Conservation (phyloP, 2,113 vertebrate genomes). For the Ptyas mucosa region DNA sequence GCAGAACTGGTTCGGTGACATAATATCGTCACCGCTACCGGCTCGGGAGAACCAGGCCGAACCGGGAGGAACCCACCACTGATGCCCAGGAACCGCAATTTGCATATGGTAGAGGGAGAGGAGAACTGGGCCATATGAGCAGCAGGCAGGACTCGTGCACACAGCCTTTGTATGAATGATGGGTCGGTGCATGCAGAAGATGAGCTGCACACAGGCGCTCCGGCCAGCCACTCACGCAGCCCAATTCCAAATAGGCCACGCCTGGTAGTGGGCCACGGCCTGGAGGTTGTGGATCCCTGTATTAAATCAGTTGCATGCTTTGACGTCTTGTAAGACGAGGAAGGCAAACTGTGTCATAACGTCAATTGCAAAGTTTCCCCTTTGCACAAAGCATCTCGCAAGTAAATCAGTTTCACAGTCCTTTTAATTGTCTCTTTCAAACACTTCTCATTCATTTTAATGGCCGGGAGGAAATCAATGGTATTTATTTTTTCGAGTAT, state of each 20-base stretch:
- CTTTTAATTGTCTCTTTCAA: background rate
- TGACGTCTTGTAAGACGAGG: conserved; percentile 15
- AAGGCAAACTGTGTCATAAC: conserved; percentile 23
- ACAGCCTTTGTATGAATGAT: too few species aligned
- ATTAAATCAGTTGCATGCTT: background rate
- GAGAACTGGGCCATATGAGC: too few species aligned
- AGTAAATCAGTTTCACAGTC: conserved; percentile 7
- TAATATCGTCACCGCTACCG: too few species aligned
- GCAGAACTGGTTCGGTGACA: too few species aligned
- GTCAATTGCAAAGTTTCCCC: conserved; percentile 6
- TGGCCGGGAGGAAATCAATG: conserved; percentile 41
- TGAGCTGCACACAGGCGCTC: too few species aligned
- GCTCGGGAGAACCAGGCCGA: too few species aligned
- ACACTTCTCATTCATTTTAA: conserved; percentile 44
- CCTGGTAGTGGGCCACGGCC: too few species aligned
- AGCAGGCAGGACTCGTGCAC: too few species aligned
- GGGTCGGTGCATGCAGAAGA: too few species aligned
- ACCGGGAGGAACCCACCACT: too few species aligned
- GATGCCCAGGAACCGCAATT: background rate
- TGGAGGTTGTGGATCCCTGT: background rate
- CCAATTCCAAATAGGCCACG: background rate
- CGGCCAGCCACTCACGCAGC: too few species aligned
- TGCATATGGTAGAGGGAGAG: background rate
- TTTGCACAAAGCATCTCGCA: background rate
- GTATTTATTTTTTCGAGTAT: conserved; percentile 55